Percentiles rank a stretch among this genome's conserved stretches.
These are phyloP conservation scores for Acronicta psi DNA, from an alignment of 2,888 invertebrate species.

Conservation along the genomic window DNA sequence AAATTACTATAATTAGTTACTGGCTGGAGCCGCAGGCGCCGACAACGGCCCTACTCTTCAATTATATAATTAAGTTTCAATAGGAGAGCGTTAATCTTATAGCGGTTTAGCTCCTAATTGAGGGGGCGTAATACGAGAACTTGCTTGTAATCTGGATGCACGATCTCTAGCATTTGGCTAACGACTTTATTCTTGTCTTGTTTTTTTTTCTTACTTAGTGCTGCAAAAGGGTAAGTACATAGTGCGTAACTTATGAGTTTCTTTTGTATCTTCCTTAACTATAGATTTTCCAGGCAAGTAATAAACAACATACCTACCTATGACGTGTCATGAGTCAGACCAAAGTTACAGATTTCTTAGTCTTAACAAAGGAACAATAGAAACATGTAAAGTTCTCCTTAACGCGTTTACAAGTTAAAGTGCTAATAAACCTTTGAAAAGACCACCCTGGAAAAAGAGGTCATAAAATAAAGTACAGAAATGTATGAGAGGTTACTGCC, in stretches of 20 bases:
- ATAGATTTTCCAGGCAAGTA: neutral
- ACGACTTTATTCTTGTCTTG: neutral
- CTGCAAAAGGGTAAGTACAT: too few relatives aligned
- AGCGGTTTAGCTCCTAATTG: constrained; percentile 42
- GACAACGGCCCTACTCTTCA: constrained; percentile 36
- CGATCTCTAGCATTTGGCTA: neutral
- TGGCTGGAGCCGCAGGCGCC: constrained; percentile 32
- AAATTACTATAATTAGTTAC: constrained; percentile 50
- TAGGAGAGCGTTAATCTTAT: constrained; percentile 57
- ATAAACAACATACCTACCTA: constrained; percentile 6
- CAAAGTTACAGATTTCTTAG: constrained; percentile 16
- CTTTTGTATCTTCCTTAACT: neutral
- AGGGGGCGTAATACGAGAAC: constrained; percentile 18
- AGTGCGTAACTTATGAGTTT: neutral
- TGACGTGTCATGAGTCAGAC: constrained; percentile 19
- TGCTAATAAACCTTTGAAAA: constrained; percentile 40
- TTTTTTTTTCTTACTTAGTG: neutral
- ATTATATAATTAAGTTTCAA: constrained; percentile 59
- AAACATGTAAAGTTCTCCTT: constrained; percentile 22
- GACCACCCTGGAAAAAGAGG: constrained; percentile 33
- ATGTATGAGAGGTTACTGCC: constrained; percentile 14
- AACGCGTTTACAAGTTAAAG: constrained; percentile 43
- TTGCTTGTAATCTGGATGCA: constrained; percentile 8
- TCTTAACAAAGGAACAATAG: constrained; percentile 39
- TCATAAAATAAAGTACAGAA: constrained; percentile 25